Base-by-base conservation (phyloP, 37 sponge, comb jelly and placozoan genomes). In the Chondrilla cf. caribensis region DNA sequence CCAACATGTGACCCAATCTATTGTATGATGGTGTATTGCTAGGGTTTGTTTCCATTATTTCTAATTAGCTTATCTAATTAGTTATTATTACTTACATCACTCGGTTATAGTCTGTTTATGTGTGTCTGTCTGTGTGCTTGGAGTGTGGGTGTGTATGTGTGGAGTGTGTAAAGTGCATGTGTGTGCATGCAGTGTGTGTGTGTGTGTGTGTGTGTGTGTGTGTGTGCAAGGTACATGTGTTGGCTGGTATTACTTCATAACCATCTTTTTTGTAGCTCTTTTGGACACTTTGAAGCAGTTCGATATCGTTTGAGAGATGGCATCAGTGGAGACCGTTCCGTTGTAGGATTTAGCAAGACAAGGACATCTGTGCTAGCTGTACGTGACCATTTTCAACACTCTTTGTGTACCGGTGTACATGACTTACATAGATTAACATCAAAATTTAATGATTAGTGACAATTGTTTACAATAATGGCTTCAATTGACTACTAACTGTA, bases 271-370 rank as follows among this genome's bases (percentile, higher is more conserved):
- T 68, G 31, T 43, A 73, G 76, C 1, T 73, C 76, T 37, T 73
- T 39, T 40, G 76, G 76, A 40, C 76, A 73, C 41, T 73, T 73
- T 73, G 76, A 73, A 42, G 76, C 76, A 40, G 76, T 73, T 18
- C 76, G 40, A 25, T 73, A 73, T 25, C 21, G 36, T 38, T 24
- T 73, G 44, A 42, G 24, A 2, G 25, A 17, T 2, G 76, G 76
- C 0, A 43, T 73, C 41, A 8, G 15, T 17, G 41, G 24, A 39
- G 41, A 40, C 18, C n/a, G 40, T 19, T n/a, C 76, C 18, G 41
- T 73, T 41, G 36, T 41, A 73, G 76, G 76, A 11, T 73, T 73
- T 43, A 36, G 76, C 76, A 73, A 73, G 9, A 73, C 76, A 40
- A 19, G 76, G 11, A 22, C 41, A 17, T 39, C 76, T 40, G 76